A percentile compares a stretch with the other conserved stretches of the same genome.
Conservation (phyloP, 1,140 invertebrate species). For the Drosophila sp. region DNA sequence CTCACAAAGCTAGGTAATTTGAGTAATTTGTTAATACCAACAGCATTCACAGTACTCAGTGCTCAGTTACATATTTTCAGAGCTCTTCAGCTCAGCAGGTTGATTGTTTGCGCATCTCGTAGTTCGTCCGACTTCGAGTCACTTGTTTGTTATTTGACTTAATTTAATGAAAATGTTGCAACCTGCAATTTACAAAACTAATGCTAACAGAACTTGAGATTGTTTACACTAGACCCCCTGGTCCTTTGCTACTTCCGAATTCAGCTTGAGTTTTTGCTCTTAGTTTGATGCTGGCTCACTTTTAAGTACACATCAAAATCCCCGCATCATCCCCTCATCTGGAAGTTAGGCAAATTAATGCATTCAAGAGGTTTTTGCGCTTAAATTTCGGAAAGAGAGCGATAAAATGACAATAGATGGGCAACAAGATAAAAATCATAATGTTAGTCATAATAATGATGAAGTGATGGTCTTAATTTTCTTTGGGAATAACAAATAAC, state of each 20-base stretch:
- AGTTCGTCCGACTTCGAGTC: conserved; percentile 9
- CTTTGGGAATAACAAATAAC: conserved; percentile 4
- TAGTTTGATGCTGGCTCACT: conserved; percentile 68
- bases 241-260: neutral
- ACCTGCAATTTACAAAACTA: conserved; percentile 80
- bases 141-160: conserved; percentile 75
- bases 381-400: conserved; percentile 50
- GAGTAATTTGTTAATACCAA: conserved; percentile 57
- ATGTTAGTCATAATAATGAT: conserved; percentile 20
- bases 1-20: conserved; percentile 8
- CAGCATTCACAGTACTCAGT: conserved; percentile 52
- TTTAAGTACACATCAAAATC: conserved; percentile 67
- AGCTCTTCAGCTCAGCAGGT: conserved; percentile 41
- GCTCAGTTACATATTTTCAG: conserved; percentile 50
- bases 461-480: conserved; percentile 22
- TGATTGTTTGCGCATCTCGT: conserved; percentile 61
- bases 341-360: conserved; percentile 72
- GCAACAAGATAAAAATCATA: neutral
- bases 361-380: conserved; percentile 53
- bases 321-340: conserved; percentile 22
- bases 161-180: conserved; percentile 83
- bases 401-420: conserved; percentile 36
- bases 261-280: conserved; percentile 3
- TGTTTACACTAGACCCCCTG: conserved; percentile 57
- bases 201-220: conserved; percentile 70